Evolutionary conservation across 2,113 vertebrate genomes (phyloP).

Genomic region (Hypomesus transpacificus): DNA sequence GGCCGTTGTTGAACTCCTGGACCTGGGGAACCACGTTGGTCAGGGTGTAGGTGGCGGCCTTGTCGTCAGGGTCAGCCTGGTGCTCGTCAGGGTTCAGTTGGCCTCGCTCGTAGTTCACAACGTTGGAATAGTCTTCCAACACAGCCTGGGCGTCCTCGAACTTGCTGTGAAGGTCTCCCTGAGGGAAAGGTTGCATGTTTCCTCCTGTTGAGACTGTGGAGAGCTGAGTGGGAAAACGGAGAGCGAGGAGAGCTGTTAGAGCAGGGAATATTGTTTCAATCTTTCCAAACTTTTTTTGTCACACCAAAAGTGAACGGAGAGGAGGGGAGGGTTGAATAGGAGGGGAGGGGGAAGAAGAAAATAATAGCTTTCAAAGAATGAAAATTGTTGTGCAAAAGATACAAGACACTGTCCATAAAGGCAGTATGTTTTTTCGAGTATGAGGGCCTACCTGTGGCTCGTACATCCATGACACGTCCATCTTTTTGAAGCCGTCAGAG

Average conservation of each 20-base stretch:
- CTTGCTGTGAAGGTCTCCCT: constrained; percentile 28
- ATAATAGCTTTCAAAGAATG: neutral
- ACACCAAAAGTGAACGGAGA: no score
- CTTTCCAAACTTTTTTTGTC: no score
- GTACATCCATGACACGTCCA: constrained; percentile 63
- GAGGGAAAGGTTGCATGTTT: constrained; percentile 54
- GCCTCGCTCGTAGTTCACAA: constrained; percentile 62
- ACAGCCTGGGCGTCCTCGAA: constrained; percentile 62
- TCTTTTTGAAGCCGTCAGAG: constrained; percentile 55
- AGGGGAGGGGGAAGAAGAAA: no score
- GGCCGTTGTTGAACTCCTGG: constrained; percentile 64
- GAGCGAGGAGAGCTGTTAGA: neutral
- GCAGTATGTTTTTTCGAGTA: no score
- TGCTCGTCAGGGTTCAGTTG: constrained; percentile 75
- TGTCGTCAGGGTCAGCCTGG: constrained; percentile 61
- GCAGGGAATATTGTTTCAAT: no score
- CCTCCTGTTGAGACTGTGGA: constrained; percentile 34
- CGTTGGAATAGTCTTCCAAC: constrained; percentile 63
- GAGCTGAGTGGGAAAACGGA: constrained; percentile 38
- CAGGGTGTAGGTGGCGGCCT: constrained; percentile 72
- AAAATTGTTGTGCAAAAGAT: neutral
- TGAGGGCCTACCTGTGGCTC: constrained; percentile 56
- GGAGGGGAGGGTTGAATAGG: no score
- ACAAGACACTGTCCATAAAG: no score
- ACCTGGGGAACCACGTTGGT: constrained; percentile 77